Evolutionary conservation across 2,888 invertebrate genomes (phyloP).

Genomic region (Hipparchia sbordonii): DNA sequence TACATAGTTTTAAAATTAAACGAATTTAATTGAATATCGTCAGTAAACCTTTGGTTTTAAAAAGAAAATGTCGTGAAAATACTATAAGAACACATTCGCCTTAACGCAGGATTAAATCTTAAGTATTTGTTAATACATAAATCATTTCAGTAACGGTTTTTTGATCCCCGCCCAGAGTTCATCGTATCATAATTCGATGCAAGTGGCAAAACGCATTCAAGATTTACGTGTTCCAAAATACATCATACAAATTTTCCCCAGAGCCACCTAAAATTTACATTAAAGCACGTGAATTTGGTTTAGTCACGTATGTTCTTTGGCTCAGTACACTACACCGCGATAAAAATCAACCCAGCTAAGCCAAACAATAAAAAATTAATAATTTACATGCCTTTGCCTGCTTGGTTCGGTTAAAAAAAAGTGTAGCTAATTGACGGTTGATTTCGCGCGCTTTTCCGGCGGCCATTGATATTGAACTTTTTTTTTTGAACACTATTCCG

Average conservation of each 20-base stretch:
- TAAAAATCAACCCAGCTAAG: conserved; percentile 24
- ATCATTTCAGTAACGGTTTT: conserved; percentile 22
- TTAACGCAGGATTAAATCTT: not conserved
- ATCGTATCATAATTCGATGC: conserved; percentile 49
- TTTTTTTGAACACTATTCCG: conserved; percentile 58
- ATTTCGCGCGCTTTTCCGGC: conserved; percentile 63
- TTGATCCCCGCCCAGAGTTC: conserved; percentile 25
- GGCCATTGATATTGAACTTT: conserved; percentile 58
- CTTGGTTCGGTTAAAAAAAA: not conserved
- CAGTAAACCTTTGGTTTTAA: not conserved
- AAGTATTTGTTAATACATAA: conserved; percentile 11
- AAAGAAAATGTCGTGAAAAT: not conserved
- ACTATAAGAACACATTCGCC: not conserved
- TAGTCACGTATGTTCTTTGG: conserved; percentile 74
- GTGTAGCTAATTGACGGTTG: conserved; percentile 34
- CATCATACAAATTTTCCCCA: conserved; percentile 60
- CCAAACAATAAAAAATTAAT: conserved; percentile 7
- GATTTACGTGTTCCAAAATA: conserved; percentile 70
- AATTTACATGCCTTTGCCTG: not conserved
- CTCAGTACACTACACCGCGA: conserved; percentile 56
- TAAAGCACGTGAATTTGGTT: conserved; percentile 64
- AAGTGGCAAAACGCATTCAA: conserved; percentile 50
- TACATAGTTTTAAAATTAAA: too few species aligned
- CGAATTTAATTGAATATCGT: too few species aligned
- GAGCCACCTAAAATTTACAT: conserved; percentile 73